These are phyloP conservation scores for Clepsis dumicolana DNA, from an alignment of 2,888 invertebrate species.

Conservation along the genomic window DNA sequence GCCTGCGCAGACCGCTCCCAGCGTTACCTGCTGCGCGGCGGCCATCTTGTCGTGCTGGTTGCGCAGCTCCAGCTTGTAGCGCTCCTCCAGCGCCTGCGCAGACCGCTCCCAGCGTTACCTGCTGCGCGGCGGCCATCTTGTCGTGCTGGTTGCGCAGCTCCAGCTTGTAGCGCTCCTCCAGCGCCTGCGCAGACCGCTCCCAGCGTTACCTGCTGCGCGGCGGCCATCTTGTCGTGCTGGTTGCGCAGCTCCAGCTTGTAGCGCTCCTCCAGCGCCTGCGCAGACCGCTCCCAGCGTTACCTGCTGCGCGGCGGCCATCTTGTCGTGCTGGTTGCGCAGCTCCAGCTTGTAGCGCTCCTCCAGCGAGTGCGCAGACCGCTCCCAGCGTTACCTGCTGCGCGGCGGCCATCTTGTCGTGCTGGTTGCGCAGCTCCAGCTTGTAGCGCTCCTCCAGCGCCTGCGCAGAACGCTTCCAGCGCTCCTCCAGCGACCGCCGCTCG, in stretches of 20 bases:
- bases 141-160: constrained; percentile 92
- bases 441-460: constrained; percentile 91
- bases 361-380: constrained; percentile 86
- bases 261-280: no score
- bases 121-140: constrained; percentile 91
- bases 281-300: no score
- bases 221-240: no score
- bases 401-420: constrained; percentile 91
- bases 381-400: constrained; percentile 92
- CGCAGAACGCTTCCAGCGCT: constrained; percentile 87
- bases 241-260: no score
- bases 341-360: constrained; percentile 90
- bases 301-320: no score
- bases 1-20: no score
- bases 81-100: constrained; percentile 90
- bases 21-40: no score
- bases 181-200: no score
- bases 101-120: constrained; percentile 88
- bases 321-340: no score
- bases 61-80: constrained; percentile 91
- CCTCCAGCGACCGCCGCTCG: constrained; percentile 88
- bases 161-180: constrained; percentile 89
- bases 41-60: constrained; percentile 91
- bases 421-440: constrained; percentile 90
- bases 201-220: no score